Evolutionary conservation across 1,140 invertebrate species (phyloP).

Genomic region (Drosophila seguyi): DNA sequence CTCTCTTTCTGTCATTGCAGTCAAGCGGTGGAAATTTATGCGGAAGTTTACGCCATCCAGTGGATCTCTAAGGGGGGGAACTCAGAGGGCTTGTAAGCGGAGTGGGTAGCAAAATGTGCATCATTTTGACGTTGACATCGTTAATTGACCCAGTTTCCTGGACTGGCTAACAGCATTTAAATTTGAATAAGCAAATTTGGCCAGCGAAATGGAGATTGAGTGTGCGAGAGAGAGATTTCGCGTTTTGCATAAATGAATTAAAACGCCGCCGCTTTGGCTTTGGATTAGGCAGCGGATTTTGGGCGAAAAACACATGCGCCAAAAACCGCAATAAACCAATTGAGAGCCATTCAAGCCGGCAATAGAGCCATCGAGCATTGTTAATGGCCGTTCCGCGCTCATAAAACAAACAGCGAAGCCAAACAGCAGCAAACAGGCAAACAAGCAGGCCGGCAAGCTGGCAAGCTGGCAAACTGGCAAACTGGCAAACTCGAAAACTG

Average conservation of each 20-base stretch:
- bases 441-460: conserved; percentile 48
- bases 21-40: conserved; percentile 55
- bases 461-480: conserved; percentile 45
- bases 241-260: conserved; percentile 72
- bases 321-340: conserved; percentile 48
- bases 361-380: conserved; percentile 65
- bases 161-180: conserved; percentile 67
- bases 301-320: conserved; percentile 57
- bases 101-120: conserved; percentile 45
- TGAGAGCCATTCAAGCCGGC: conserved; percentile 47
- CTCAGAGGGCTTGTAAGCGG: not conserved
- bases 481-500: conserved; percentile 51
- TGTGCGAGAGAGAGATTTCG: conserved; percentile 13
- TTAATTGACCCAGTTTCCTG: conserved; percentile 74
- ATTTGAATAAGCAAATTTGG: conserved; percentile 72
- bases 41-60: conserved; percentile 28
- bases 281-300: conserved; percentile 51
- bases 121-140: conserved; percentile 60
- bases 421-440: conserved; percentile 67
- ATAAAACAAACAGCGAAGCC: conserved; percentile 54
- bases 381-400: conserved; percentile 67
- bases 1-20: conserved; percentile 11
- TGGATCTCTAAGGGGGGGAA: conserved; percentile 1
- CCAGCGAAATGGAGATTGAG: conserved; percentile 37
- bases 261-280: conserved; percentile 47